Conservation (phyloP, 1,140 invertebrate genomes). For the Nebria ingens region DNA sequence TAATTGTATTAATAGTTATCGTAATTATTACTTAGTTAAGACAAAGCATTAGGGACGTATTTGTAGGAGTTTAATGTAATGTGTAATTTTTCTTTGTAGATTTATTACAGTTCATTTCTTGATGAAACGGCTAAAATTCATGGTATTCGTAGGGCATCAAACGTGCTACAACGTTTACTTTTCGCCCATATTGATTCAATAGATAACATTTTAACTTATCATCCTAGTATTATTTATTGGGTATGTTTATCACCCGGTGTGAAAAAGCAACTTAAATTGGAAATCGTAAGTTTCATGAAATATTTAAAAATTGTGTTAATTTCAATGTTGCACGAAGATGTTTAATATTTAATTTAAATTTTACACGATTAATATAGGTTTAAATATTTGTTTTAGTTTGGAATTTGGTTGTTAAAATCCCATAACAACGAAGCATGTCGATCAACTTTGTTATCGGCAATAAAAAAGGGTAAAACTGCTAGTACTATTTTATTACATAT, state of each 20-base stretch:
- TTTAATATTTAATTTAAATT: background rate
- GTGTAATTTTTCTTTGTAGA: background rate
- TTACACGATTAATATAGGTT: background rate
- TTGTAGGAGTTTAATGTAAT: too few species aligned
- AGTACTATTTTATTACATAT: background rate
- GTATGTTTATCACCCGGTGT: background rate
- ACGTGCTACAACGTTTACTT: background rate
- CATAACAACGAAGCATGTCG: background rate
- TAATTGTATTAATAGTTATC: too few species aligned
- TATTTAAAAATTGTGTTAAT: too few species aligned
- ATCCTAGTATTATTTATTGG: background rate
- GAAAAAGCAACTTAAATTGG: background rate
- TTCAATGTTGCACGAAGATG: too few species aligned
- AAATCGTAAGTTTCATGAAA: background rate
- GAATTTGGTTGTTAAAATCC: background rate
- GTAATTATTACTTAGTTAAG: too few species aligned
- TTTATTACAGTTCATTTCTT: background rate
- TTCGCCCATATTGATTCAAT: background rate
- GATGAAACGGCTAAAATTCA: background rate
- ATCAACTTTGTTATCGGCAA: background rate
- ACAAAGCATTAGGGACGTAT: too few species aligned
- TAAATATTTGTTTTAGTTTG: background rate
- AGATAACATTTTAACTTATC: background rate
- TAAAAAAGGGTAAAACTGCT: background rate
- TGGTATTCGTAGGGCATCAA: background rate